A percentile compares a stretch with the other conserved stretches of the same genome.
Evolutionary conservation across 35 echinoderm and acorn worm species (phyloP).

Genomic region (Antedon bifida): DNA sequence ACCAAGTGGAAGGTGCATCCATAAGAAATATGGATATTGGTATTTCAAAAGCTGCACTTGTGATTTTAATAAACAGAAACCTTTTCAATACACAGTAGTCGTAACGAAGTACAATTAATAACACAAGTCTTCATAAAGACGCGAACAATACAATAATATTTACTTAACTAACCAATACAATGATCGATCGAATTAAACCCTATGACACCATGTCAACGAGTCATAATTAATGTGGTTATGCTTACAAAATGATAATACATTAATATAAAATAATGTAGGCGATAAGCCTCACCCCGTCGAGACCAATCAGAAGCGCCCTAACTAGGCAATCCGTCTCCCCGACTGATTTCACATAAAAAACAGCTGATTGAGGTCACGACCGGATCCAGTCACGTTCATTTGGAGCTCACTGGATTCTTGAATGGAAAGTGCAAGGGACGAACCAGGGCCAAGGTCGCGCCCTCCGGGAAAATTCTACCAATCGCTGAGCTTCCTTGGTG

Average conservation of each 20-base stretch:
- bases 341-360: neutral
- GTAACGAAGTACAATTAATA: too few species aligned
- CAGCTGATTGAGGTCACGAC: constrained; percentile 1
- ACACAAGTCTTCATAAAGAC: neutral
- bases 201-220: neutral
- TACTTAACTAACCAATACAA: neutral
- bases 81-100: too few species aligned
- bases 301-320: neutral
- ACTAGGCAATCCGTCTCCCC: neutral
- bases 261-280: neutral
- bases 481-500: neutral
- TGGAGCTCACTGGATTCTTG: neutral
- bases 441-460: neutral
- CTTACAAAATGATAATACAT: too few species aligned
- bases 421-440: constrained; percentile 1
- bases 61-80: too few species aligned
- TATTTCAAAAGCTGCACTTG: too few species aligned
- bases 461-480: neutral
- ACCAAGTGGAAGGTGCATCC: too few species aligned
- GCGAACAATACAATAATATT: neutral
- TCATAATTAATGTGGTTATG: neutral
- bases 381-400: neutral
- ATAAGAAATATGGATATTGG: too few species aligned
- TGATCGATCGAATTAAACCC: neutral
- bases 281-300: neutral